phyloP scores from a whole-genome alignment of 2,797 vertebrate species.

The Lates japonicus region DNA sequence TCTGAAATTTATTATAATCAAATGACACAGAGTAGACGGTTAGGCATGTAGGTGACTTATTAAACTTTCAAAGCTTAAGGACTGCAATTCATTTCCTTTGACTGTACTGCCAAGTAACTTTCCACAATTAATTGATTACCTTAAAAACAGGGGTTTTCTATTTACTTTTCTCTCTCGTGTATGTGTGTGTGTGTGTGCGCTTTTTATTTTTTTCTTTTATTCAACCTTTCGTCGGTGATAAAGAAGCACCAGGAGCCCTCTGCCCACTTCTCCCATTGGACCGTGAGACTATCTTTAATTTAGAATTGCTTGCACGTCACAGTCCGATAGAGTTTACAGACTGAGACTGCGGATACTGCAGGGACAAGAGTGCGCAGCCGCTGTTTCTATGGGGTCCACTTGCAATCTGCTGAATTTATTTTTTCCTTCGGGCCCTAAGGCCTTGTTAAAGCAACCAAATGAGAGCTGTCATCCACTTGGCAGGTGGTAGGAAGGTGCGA shows the following conservation, averaged over 20 bases:
- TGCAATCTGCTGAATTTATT: conserved; percentile 67
- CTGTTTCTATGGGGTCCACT: conserved; percentile 51
- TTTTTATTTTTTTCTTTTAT: conserved; percentile 42
- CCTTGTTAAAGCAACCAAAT: conserved; percentile 72
- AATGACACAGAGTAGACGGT: conserved; percentile 76
- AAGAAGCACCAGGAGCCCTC: conserved; percentile 42
- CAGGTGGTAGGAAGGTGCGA: conserved; percentile 69
- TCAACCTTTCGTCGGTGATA: conserved; percentile 69
- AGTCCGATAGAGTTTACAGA: conserved; percentile 51
- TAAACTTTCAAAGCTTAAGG: conserved; percentile 83
- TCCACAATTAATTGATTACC: conserved; percentile 85
- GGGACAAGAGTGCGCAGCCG: conserved; percentile 50
- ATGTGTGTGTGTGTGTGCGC: background rate
- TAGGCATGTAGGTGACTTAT: conserved; percentile 82
- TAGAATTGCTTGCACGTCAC: conserved; percentile 54
- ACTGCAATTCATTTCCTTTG: conserved; percentile 81
- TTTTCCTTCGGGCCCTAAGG: conserved; percentile 47
- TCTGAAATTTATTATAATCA: too few relatives aligned
- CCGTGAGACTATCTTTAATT: conserved; percentile 50
- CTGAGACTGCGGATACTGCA: conserved; percentile 39
- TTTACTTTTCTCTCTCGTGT: conserved; percentile 6
- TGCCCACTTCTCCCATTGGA: conserved; percentile 37
- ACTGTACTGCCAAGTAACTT: conserved; percentile 82
- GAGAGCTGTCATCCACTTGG: conserved; percentile 71
- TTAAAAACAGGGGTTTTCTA: conserved; percentile 62